Evolutionary conservation across 23 tunicate genomes (phyloP).

Genomic region (Phallusia fumigata): DNA sequence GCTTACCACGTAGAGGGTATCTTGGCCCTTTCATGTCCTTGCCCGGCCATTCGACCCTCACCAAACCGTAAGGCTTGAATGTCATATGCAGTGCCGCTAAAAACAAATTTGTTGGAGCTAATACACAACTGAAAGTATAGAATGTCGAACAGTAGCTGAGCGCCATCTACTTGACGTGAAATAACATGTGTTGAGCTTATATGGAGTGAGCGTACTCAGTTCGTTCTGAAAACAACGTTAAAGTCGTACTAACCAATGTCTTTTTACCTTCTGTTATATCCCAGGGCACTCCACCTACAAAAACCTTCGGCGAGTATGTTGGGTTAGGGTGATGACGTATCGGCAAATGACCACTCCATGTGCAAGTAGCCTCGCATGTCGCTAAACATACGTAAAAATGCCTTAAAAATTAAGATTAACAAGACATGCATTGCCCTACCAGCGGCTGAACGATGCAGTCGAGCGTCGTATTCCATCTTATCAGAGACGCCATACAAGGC

Average conservation of each 20-base stretch:
- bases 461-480: constrained; percentile 91
- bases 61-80: constrained; percentile 89
- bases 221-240: too few relatives aligned
- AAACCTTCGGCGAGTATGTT: constrained; percentile 87
- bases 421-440: constrained; percentile 27
- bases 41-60: constrained; percentile 94
- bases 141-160: too few relatives aligned
- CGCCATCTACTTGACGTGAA: too few relatives aligned
- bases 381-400: constrained; percentile 27
- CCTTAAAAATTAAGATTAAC: not conserved
- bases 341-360: constrained; percentile 92
- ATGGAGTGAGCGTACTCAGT: too few relatives aligned
- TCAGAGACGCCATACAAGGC: constrained; percentile 87
- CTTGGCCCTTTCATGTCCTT: constrained; percentile 92
- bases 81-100: constrained; percentile 85
- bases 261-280: constrained; percentile 90
- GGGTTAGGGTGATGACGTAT: constrained; percentile 79
- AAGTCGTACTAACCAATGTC: not conserved
- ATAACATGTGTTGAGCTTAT: too few relatives aligned
- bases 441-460: constrained; percentile 89
- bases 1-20: constrained; percentile 76
- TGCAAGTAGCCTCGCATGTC: constrained; percentile 83
- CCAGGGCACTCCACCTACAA: constrained; percentile 98
- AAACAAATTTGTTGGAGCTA: too few relatives aligned
- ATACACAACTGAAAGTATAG: too few relatives aligned